Evolutionary conservation across 1,140 invertebrate species (phyloP), one percentile per base, ranked within the genome.

Genomic region (Brachystomella parvula): DNA sequence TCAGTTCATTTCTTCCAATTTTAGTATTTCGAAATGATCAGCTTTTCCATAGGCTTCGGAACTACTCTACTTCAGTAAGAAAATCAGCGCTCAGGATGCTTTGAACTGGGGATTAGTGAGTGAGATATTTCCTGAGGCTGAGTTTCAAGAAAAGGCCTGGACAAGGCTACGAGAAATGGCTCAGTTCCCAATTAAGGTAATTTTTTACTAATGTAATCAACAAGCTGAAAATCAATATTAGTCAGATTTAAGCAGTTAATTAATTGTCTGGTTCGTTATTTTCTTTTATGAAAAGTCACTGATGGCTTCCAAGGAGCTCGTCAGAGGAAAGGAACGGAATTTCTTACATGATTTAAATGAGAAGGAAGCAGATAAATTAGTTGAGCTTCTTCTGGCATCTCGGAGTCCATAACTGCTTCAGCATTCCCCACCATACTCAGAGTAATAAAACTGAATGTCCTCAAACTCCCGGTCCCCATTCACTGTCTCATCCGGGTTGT

Each of bases 41-140:
- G 19, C 15, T 21, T 15, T 64, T 57, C 33, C 17, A 24, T 9
- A 61, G 83, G 90, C 92, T 29, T 82, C 80, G 62, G 88, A 94
- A 77, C 79, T 95, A 78, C 78, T 96, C 44, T 76, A 89, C 28
- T 87, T 94, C 65, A 88, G 88, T 70, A 81, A 87, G 66, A 92
- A 87, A 78, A 80, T 96, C 64, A 82, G 81, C 68, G 90, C 90
- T 9, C 65, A 80, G 63, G 86, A 92, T 79, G 92, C 92, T 2
- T 76, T 81, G 19, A 76, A 85, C 32, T 79, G 81, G 73, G 86
- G 88, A 47, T 82, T 96, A 49, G 82, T 94, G 0, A 86, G 86
- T 47, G 79, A 85, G 74, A 76, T 93, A 15, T 85, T 85, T 63
- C 81, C 84, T 44, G 75, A 81, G 60, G 76, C 82, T 33, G 78